Percentiles rank a stretch among this genome's conserved stretches.
Evolutionary conservation across 2,888 invertebrate species (phyloP).

Genomic region (Dyspetes luteomarginatus): DNA sequence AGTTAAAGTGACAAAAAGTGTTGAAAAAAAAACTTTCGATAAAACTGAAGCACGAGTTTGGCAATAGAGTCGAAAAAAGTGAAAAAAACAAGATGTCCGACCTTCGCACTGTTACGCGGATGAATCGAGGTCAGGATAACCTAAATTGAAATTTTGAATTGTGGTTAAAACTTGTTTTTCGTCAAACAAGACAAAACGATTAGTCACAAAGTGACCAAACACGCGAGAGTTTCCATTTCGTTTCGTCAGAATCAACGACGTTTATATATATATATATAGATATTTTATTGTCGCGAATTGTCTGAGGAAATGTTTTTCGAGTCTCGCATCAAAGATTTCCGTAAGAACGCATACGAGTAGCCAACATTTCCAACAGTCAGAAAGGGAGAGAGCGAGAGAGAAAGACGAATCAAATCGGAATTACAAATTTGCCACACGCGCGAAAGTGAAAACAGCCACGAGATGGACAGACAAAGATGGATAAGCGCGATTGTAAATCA

Average conservation of each 20-base stretch:
- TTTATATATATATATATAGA: background rate
- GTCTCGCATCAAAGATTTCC: constrained; percentile 54
- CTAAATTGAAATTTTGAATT: background rate
- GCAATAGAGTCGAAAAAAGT: too few species aligned
- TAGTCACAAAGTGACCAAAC: constrained; percentile 7
- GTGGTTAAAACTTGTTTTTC: background rate
- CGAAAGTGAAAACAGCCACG: constrained; percentile 48
- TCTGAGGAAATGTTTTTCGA: constrained; percentile 20
- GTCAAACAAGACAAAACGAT: constrained; percentile 49
- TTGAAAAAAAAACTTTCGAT: too few species aligned
- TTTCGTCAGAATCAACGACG: constrained; percentile 26
- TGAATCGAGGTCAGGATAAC: background rate
- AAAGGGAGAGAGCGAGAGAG: constrained; percentile 19
- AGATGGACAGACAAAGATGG: constrained; percentile 22
- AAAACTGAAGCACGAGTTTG: too few species aligned
- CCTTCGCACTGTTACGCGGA: background rate
- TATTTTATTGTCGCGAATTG: constrained; percentile 29
- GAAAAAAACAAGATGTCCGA: background rate
- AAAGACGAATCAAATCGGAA: constrained; percentile 45
- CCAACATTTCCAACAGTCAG: background rate
- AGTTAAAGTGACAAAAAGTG: too few species aligned
- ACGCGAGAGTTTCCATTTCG: constrained; percentile 39
- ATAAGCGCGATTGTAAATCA: constrained; percentile 5
- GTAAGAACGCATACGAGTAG: background rate
- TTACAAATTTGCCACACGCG: constrained; percentile 51